phyloP scores from a whole-genome alignment of 2,797 vertebrate genomes.

The Sebastes cheni region DNA sequence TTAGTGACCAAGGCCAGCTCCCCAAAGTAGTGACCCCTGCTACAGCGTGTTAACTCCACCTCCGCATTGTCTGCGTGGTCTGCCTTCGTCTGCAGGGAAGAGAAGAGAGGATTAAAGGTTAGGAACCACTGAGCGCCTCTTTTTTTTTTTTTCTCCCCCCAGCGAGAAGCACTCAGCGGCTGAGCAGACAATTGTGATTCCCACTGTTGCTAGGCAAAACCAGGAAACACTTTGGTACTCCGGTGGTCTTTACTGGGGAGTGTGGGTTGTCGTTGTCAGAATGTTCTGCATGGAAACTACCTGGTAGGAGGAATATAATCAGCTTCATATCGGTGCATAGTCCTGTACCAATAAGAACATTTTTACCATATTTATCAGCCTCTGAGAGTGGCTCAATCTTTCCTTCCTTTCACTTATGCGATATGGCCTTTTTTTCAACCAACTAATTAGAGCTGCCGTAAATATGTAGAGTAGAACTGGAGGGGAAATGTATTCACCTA shows the following conservation, averaged over 20 bases:
- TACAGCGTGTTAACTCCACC: conserved; percentile 94
- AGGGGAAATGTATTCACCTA: not conserved
- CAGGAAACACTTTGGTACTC: conserved; percentile 21
- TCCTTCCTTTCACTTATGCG: not conserved
- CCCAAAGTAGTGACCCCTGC: conserved; percentile 97
- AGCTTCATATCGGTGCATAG: not conserved
- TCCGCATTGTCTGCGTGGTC: conserved; percentile 92
- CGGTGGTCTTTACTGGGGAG: conserved; percentile 21
- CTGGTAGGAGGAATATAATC: not conserved
- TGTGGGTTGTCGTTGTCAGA: conserved; percentile 39
- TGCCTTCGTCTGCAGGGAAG: conserved; percentile 86
- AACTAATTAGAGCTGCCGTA: not conserved
- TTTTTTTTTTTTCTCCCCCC: not conserved
- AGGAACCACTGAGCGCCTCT: conserved; percentile 22
- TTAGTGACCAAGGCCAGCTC: conserved; percentile 98
- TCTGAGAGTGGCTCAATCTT: not conserved
- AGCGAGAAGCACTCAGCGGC: conserved; percentile 13
- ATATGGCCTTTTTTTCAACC: not conserved
- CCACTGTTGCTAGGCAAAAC: conserved; percentile 62
- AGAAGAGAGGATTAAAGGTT: conserved; percentile 40
- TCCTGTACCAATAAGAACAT: not conserved
- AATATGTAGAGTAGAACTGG: not conserved
- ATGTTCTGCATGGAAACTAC: conserved; percentile 5
- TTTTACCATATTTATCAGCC: not conserved
- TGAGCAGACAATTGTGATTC: conserved; percentile 28